These are phyloP conservation scores for Enteromius radiatus DNA, from an alignment of 2,797 vertebrate genomes.

Conservation along the genomic window DNA sequence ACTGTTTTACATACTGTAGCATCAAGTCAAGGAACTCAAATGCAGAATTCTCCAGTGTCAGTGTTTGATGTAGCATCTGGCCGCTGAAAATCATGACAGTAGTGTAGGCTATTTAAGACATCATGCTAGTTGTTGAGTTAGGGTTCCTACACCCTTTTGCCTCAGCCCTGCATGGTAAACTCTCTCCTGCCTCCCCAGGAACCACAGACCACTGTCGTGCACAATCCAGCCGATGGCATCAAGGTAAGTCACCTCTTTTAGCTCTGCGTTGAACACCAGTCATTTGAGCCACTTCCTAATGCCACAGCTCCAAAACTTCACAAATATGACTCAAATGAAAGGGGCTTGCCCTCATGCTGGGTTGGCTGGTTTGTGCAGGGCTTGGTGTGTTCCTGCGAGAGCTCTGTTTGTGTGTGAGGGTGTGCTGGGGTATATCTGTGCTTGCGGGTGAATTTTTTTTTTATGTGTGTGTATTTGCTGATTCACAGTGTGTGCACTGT, in stretches of 20 bases:
- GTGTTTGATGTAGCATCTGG: constrained; percentile 45
- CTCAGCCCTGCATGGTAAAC: constrained; percentile 80
- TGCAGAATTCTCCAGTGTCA: neutral
- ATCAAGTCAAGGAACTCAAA: neutral
- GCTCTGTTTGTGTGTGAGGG: constrained; percentile 24
- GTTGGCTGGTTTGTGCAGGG: constrained; percentile 77
- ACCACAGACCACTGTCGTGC: constrained; percentile 98
- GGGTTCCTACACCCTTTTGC: constrained; percentile 42
- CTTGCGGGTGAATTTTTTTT: constrained; percentile 3
- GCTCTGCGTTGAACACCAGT: constrained; percentile 49
- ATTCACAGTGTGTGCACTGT: neutral
- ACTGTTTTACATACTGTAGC: neutral
- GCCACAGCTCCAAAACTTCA: constrained; percentile 46
- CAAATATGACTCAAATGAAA: constrained; percentile 13
- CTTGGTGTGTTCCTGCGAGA: constrained; percentile 50
- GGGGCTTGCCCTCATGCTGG: constrained; percentile 60
- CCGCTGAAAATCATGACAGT: constrained; percentile 39
- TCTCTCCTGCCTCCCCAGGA: constrained; percentile 90
- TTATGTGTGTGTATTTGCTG: constrained; percentile 19
- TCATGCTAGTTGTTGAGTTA: constrained; percentile 60
- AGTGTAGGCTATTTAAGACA: neutral
- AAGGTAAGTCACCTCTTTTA: constrained; percentile 86
- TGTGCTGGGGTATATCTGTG: constrained; percentile 25
- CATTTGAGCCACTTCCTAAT: constrained; percentile 48
- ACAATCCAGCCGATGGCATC: constrained; percentile 96